These are phyloP conservation scores for Cyprinodon brontotheroides DNA, from an alignment of 2,113 vertebrate genomes.

Conservation along the genomic window DNA sequence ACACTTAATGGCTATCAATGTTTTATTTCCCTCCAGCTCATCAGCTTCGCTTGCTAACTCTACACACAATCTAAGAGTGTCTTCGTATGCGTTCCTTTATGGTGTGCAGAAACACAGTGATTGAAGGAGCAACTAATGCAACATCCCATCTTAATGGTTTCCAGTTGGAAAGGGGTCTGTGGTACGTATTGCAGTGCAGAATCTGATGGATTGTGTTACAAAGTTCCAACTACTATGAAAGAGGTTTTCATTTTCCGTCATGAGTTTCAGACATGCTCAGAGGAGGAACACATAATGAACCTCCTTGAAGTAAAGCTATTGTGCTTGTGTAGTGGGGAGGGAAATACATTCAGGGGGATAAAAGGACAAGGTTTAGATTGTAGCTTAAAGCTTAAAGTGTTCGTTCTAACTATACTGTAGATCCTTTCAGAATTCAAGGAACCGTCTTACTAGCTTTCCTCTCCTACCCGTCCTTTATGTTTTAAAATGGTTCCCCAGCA, in stretches of 20 bases:
- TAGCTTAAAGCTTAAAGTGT: constrained; percentile 17
- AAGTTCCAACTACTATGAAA: constrained; percentile 17
- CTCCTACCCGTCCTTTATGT: too few relatives aligned
- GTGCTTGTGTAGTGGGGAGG: background rate
- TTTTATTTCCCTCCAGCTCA: constrained; percentile 40
- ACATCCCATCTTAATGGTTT: constrained; percentile 32
- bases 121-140: constrained; percentile 26
- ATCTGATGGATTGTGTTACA: constrained; percentile 6
- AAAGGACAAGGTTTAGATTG: constrained; percentile 3
- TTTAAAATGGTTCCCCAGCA: too few relatives aligned
- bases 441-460: constrained; percentile 4
- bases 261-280: constrained; percentile 5
- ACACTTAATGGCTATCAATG: constrained; percentile 43
- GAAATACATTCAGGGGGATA: constrained; percentile 6
- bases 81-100: background rate
- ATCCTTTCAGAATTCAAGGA: constrained; percentile 31
- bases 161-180: constrained; percentile 21
- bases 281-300: background rate
- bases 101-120: constrained; percentile 4
- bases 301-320: background rate
- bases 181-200: background rate
- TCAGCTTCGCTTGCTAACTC: constrained; percentile 8
- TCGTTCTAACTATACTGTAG: constrained; percentile 1
- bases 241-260: background rate
- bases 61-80: constrained; percentile 36